These are phyloP conservation scores for Cyanoderma ruficeps DNA, from an alignment of 2,113 vertebrate species.

Conservation along the genomic window DNA sequence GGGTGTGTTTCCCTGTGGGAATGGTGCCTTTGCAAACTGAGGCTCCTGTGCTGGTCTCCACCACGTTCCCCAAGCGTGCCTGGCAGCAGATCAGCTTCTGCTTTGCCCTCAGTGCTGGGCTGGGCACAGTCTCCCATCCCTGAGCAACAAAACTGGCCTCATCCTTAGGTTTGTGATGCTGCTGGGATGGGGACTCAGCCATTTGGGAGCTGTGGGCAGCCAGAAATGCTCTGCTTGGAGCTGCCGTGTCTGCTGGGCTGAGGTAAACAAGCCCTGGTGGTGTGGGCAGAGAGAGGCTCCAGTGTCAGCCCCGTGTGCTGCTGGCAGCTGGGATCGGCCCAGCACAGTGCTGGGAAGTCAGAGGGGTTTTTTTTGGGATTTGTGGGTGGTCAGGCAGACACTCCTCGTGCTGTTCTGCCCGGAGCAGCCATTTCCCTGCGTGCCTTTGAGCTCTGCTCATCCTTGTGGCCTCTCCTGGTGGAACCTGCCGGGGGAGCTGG, in stretches of 20 bases:
- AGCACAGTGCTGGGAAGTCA: neutral
- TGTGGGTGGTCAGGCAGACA: neutral
- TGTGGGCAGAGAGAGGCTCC: neutral
- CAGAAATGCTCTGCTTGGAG: neutral
- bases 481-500: neutral
- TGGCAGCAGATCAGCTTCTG: neutral
- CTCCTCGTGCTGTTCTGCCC: neutral
- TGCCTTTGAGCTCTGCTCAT: neutral
- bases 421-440: neutral
- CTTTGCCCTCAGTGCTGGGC: neutral
- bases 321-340: neutral
- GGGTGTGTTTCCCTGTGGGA: neutral
- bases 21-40: fast-evolving
- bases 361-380: neutral
- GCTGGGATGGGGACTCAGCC: neutral
- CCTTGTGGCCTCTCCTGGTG: neutral
- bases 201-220: neutral
- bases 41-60: neutral
- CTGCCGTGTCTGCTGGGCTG: neutral
- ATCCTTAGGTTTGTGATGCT: fast-evolving
- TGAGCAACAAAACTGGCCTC: fast-evolving
- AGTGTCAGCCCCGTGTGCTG: neutral
- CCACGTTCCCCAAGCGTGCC: fast-evolving
- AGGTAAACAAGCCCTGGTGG: neutral
- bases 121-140: neutral